Evolutionary conservation across 2,113 vertebrate species (phyloP), one percentile per base, ranked within the genome.

Genomic region (Panthera tigris): DNA sequence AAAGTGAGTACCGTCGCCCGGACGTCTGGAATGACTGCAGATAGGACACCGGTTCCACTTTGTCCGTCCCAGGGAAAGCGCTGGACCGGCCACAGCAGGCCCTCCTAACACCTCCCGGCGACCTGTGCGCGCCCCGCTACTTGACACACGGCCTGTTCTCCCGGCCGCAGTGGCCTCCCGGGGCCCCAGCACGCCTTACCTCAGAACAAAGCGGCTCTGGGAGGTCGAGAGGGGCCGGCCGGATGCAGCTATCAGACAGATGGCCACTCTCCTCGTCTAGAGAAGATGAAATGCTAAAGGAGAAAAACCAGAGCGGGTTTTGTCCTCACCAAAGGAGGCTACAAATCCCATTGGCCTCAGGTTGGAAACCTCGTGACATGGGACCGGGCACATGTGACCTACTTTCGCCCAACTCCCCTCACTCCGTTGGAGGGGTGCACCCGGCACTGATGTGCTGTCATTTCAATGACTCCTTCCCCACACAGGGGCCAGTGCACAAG

Each of bases 331-430:
- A 74, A 95, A 97, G 98, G 98, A 97, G 89, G 98, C 98, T 97
- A 97, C 84, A 86, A 97, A 98, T 91, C 98, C 98, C 98, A 99
- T 99, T 99, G 99, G 99, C 97, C 98, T 96, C 97, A 97, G 97
- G 98, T 98, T 97, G 96, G 97, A 95, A 97, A 97, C 98, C 99
- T 99, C 97, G 98, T 99, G 99, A 99, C 98, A 95, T 14, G 76
- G 97, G 95, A 98, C 98, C 97, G 97, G 98, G 98, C 95, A 89
- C 99, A 99, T 92, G 98, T 99, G 99, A 99, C 99, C 99, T 98
- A 98, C 98, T 99, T 99, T 98, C 94, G 97, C 98, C 98, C 96
- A 98, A 98, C 98, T 98, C 95, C 98, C 97, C 98, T 89, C 57
- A 94, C 99, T 97, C 98, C 96, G 97, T 98, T 98, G 97, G 96